Conservation (phyloP, 2,888 invertebrate genomes). For the Phoenoteleia sp. region DNA sequence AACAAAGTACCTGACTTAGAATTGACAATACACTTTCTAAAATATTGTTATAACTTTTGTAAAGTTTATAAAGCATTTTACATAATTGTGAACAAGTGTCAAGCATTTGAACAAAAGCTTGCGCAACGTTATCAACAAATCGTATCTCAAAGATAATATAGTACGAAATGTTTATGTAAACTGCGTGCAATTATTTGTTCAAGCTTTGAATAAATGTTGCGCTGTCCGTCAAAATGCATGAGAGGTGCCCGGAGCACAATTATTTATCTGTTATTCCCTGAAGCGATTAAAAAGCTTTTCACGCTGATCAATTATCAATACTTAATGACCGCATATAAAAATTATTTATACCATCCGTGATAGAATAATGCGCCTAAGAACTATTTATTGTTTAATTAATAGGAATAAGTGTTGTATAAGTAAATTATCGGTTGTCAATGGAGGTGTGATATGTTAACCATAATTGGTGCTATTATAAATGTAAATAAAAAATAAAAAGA, state of each 20-base stretch:
- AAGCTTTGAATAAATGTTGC: background rate
- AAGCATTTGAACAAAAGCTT: too few species aligned
- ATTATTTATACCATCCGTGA: conserved; percentile 45
- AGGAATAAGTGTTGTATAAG: conserved; percentile 31
- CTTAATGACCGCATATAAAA: conserved; percentile 40
- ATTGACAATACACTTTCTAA: too few species aligned
- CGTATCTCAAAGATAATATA: too few species aligned
- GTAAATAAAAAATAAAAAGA: background rate
- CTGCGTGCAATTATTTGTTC: too few species aligned
- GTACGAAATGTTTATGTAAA: too few species aligned
- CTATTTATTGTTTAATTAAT: conserved; percentile 63
- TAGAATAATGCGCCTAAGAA: conserved; percentile 30
- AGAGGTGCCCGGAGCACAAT: background rate
- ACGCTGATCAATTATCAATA: conserved; percentile 44
- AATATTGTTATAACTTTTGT: too few species aligned
- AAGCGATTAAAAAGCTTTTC: conserved; percentile 47
- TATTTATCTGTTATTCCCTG: conserved; percentile 39
- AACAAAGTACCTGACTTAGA: too few species aligned
- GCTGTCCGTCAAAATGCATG: background rate
- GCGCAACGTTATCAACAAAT: too few species aligned
- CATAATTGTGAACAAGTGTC: too few species aligned
- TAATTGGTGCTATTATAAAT: conserved; percentile 43
- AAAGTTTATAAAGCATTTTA: too few species aligned
- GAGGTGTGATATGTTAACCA: conserved; percentile 46
- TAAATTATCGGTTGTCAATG: conserved; percentile 40